These are phyloP conservation scores for Agrochola lota DNA, from an alignment of 2,888 invertebrate genomes.

Conservation along the genomic window DNA sequence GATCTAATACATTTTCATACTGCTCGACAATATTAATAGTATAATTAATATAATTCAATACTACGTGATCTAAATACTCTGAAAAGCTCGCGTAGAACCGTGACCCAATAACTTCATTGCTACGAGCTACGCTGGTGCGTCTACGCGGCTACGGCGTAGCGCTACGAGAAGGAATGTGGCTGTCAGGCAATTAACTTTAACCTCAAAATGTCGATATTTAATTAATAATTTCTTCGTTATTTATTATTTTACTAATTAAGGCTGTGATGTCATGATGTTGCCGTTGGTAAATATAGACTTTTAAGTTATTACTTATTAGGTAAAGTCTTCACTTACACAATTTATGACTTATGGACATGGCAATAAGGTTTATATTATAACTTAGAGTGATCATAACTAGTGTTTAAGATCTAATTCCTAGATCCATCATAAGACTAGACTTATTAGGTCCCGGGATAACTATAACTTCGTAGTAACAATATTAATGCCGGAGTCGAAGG, in stretches of 20 bases:
- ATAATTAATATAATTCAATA: conserved; percentile 48
- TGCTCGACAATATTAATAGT: conserved; percentile 31
- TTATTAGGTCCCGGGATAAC: conserved; percentile 14
- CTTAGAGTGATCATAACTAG: conserved; percentile 11
- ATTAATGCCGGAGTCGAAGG: conserved; percentile 7
- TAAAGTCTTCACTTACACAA: neutral
- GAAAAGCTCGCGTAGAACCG: conserved; percentile 34
- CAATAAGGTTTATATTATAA: neutral
- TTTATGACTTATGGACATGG: neutral
- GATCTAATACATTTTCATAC: conserved; percentile 20
- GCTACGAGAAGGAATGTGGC: conserved; percentile 48
- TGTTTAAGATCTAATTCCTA: conserved; percentile 14
- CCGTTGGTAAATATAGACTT: neutral
- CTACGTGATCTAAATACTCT: conserved; percentile 44
- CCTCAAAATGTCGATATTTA: conserved; percentile 45
- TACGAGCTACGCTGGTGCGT: conserved; percentile 61
- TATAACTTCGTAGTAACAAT: conserved; percentile 44
- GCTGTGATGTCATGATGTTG: neutral
- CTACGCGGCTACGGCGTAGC: conserved; percentile 65
- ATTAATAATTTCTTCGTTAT: conserved; percentile 8
- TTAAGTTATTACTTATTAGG: neutral
- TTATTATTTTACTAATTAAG: conserved; percentile 9
- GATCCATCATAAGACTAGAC: neutral
- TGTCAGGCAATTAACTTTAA: conserved; percentile 43
- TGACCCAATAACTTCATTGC: conserved; percentile 50